phyloP scores from a whole-genome alignment of 2,797 vertebrate genomes.

The Acestrorhynchus altus region DNA sequence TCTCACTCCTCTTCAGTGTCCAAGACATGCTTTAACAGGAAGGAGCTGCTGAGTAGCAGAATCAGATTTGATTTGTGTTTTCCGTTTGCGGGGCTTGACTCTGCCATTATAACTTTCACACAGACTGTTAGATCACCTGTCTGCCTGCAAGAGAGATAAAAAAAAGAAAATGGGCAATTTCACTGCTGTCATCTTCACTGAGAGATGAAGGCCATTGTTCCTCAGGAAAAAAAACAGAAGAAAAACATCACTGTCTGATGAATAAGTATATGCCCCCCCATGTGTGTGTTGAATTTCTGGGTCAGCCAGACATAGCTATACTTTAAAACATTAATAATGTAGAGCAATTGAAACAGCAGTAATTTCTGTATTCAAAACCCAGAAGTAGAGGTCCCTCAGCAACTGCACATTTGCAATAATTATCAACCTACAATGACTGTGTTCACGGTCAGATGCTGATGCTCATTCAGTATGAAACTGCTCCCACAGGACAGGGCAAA shows the following conservation, averaged over 20 bases:
- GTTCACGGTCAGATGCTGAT: not conserved
- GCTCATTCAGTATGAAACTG: constrained; percentile 23
- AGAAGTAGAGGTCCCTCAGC: constrained; percentile 17
- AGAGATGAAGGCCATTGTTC: constrained; percentile 46
- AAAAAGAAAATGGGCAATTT: constrained; percentile 34
- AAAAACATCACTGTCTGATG: constrained; percentile 36
- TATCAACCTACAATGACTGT: constrained; percentile 20
- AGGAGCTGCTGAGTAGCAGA: constrained; percentile 34
- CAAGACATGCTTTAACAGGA: not conserved
- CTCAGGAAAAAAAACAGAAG: constrained; percentile 33
- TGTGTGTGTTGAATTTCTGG: not conserved
- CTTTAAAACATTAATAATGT: constrained; percentile 11
- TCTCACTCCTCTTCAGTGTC: not conserved
- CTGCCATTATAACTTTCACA: constrained; percentile 36
- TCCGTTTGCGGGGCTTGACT: constrained; percentile 22
- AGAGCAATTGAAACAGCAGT: constrained; percentile 32
- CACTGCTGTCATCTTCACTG: constrained; percentile 32
- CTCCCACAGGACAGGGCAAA: constrained; percentile 14
- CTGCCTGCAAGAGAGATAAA: constrained; percentile 15
- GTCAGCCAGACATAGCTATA: not conserved
- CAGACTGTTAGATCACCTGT: constrained; percentile 37
- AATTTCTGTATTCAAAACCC: not conserved
- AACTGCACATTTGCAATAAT: constrained; percentile 32
- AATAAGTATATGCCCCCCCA: constrained; percentile 39
- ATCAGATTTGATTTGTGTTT: constrained; percentile 29